These are phyloP conservation scores for Tolmerus cingulatus DNA, from an alignment of 2,888 invertebrate species.

Conservation along the genomic window DNA sequence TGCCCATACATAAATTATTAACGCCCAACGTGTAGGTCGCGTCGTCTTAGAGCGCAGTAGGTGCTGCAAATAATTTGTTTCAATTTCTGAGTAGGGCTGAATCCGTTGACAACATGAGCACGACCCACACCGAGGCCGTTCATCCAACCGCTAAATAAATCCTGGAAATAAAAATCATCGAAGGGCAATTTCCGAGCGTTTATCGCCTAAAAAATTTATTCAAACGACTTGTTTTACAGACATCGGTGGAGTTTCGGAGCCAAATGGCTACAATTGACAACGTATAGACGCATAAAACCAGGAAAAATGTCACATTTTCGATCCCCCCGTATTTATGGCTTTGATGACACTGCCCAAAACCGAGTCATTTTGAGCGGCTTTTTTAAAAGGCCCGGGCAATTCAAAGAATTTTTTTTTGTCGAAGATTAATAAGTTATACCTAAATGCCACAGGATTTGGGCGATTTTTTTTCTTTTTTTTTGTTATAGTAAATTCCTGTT, in stretches of 20 bases:
- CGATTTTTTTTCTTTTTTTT: not conserved
- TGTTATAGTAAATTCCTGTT: not conserved
- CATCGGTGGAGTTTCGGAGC: not conserved
- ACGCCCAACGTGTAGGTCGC: not conserved
- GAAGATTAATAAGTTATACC: not conserved
- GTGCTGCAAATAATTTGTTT: not conserved
- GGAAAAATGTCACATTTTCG: not conserved
- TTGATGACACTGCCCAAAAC: not conserved
- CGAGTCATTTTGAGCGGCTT: not conserved
- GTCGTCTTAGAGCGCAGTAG: not conserved
- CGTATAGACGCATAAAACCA: not conserved
- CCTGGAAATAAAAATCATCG: not conserved
- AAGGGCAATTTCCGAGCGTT: not conserved
- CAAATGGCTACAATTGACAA: not conserved
- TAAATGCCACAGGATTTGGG: not conserved
- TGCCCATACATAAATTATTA: not conserved
- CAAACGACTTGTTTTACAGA: not conserved
- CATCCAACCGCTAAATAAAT: not conserved
- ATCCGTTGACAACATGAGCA: not conserved
- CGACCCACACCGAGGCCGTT: not conserved
- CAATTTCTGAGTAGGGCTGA: not conserved
- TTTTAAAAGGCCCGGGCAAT: not conserved
- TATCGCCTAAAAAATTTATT: not conserved
- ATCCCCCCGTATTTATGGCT: not conserved
- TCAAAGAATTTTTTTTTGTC: not conserved